Conservation (phyloP, 64 coral and sea anemone species). For the Dendronephthya gigantea region DNA sequence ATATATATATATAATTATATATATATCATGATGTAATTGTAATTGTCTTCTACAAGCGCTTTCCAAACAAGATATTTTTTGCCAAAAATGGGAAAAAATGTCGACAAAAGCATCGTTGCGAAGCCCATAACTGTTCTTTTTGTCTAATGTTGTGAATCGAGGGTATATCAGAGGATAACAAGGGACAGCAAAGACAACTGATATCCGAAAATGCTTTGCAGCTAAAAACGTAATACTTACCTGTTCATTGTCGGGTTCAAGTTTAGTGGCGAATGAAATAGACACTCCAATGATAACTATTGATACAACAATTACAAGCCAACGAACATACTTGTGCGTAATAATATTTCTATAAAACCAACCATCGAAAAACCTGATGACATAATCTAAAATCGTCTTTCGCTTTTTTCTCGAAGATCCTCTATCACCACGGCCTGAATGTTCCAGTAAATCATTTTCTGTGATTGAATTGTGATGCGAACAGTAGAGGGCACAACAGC, state of each 20-base stretch:
- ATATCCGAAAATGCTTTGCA: too few relatives aligned
- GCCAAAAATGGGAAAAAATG: too few relatives aligned
- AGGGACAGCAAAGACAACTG: too few relatives aligned
- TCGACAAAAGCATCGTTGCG: too few relatives aligned
- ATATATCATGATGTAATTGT: too few relatives aligned
- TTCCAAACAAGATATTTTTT: too few relatives aligned
- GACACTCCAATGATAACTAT: constrained; percentile 54
- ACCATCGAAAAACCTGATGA: background rate
- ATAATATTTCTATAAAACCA: constrained; percentile 52
- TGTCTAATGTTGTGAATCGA: too few relatives aligned
- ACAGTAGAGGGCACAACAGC: background rate
- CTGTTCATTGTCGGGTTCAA: constrained; percentile 73
- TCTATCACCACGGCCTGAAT: background rate
- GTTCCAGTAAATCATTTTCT: background rate
- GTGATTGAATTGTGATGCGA: background rate
- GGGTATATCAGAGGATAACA: too few relatives aligned
- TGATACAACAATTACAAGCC: constrained; percentile 51
- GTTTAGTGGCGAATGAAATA: constrained; percentile 54
- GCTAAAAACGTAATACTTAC: constrained; percentile 12
- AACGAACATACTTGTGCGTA: constrained; percentile 64
- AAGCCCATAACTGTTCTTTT: too few relatives aligned
- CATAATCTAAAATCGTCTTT: background rate
- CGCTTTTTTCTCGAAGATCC: background rate
- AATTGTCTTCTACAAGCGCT: too few relatives aligned
- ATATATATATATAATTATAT: too few relatives aligned